A percentile compares a stretch with the other conserved stretches of the same genome.
These are phyloP conservation scores for Rapana venosa DNA, from an alignment of 2,888 invertebrate species.

Conservation along the genomic window DNA sequence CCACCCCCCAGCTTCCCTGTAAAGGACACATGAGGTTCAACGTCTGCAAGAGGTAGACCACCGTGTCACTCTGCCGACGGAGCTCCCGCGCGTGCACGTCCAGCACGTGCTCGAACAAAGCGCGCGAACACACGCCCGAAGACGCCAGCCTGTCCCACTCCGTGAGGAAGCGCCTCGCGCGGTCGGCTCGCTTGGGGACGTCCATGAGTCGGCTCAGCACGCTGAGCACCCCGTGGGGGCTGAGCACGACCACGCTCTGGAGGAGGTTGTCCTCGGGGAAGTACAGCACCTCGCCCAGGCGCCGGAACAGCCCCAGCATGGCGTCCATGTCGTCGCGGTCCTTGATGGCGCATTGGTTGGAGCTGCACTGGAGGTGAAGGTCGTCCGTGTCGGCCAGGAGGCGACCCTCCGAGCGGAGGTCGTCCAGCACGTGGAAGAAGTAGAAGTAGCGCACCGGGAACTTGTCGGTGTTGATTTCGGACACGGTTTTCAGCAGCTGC, in stretches of 20 bases:
- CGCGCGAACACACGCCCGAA: slow-evolving; percentile 43
- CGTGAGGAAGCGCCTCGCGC: neutral
- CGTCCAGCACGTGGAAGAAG: slow-evolving; percentile 56
- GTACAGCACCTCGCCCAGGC: slow-evolving; percentile 57
- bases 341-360: slow-evolving; percentile 50
- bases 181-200: slow-evolving; percentile 40
- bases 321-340: slow-evolving; percentile 53
- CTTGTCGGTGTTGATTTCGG: slow-evolving; percentile 46
- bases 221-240: slow-evolving; percentile 55
- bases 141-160: slow-evolving; percentile 38
- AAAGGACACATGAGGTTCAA: slow-evolving; percentile 39
- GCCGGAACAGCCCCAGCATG: slow-evolving; percentile 53
- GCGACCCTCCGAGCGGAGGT: slow-evolving; percentile 46
- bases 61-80: slow-evolving; percentile 29
- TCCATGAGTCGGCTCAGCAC: slow-evolving; percentile 49
- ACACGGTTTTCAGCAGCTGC: slow-evolving; percentile 42
- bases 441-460: slow-evolving; percentile 56
- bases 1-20: neutral
- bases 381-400: slow-evolving; percentile 50
- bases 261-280: slow-evolving; percentile 55
- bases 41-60: slow-evolving; percentile 41
- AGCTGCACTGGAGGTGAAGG: slow-evolving; percentile 44
- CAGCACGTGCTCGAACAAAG: slow-evolving; percentile 43
- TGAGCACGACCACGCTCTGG: slow-evolving; percentile 55
- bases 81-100: neutral